Base-by-base conservation (phyloP, 1,140 invertebrate genomes). In the Elysia chlorotica region DNA sequence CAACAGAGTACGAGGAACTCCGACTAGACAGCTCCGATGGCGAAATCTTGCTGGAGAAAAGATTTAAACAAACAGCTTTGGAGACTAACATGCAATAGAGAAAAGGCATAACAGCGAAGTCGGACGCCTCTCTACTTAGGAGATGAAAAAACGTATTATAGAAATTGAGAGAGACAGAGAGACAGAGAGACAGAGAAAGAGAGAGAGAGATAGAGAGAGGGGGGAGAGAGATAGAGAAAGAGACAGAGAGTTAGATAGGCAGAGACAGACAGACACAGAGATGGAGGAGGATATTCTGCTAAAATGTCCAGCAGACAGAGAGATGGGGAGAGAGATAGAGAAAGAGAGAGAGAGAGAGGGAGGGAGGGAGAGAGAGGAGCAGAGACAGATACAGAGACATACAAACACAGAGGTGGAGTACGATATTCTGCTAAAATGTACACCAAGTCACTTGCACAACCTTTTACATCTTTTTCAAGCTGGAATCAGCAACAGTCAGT, bases 181-280 rank as follows among this genome's bases (percentile, higher is more conserved):
- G 41, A 48, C 41, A 48, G 41, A 48, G 10, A 48, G 41, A 23
- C 33, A 66, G 2, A 66, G 65, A 66, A 6, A 66, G 65, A 41
- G 31, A 41, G 65, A 41, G 31, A 38, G 65, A 66, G 31, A 38
- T 33, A 66, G 31, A 66, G 37, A 38, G 31, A 38, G 65, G 23
- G 31, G 25, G 65, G 25, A 6, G n/a, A n/a, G n/a, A n/a, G n/a
- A n/a, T n/a, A 38, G 65, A 66, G 31, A 66, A 37, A 66, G 6
- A 38, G 33, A 38, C 4, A 66, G 37, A 38, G 31, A 66, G 65
- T 25, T 2, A 66, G 65, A 41, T 2, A 66, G 65, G 23, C 2
- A 66, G 33, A 66, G 10, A 38, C n/a, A 66, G 37, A 66, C 2
- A 66, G 37, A 66, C 33, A 66, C 33, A 31, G 3, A 41, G 65